Evolutionary conservation across 2,888 invertebrate species (phyloP).

Genomic region (Eristalis tenax): DNA sequence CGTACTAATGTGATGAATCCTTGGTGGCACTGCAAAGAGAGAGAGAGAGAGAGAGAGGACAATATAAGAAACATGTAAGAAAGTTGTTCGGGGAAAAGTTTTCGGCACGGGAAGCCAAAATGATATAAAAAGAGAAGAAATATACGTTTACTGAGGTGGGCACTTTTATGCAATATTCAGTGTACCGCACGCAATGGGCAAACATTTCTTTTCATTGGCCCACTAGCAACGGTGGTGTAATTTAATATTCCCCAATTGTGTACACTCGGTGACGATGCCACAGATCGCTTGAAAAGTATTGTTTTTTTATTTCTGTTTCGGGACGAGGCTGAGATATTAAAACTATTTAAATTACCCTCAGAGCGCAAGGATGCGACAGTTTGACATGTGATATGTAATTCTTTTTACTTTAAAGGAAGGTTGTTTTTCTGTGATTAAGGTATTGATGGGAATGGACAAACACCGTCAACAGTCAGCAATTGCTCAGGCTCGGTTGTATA

Average conservation of each 20-base stretch:
- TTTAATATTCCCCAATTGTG: slow-evolving; percentile 8
- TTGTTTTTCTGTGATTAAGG: no score
- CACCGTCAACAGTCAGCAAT: no score
- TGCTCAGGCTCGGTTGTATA: no score
- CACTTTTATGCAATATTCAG: slow-evolving; percentile 29
- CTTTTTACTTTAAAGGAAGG: no score
- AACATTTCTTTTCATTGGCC: slow-evolving; percentile 38
- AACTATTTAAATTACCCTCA: neutral
- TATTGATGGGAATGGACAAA: no score
- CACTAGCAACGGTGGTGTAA: slow-evolving; percentile 12
- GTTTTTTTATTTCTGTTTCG: neutral
- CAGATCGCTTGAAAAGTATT: neutral
- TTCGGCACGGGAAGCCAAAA: slow-evolving; percentile 7
- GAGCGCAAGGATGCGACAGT: no score
- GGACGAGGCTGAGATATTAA: neutral
- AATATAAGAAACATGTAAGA: slow-evolving; percentile 50
- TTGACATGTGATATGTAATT: no score
- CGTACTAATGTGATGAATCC: slow-evolving; percentile 84
- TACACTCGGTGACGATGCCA: slow-evolving; percentile 13
- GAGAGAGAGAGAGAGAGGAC: slow-evolving; percentile 10
- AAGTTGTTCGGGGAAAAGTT: slow-evolving; percentile 68
- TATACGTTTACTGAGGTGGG: neutral
- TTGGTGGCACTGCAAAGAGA: slow-evolving; percentile 84
- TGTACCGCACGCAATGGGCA: slow-evolving; percentile 39
- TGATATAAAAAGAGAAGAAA: neutral